These are phyloP conservation scores for Nannoperca obscura DNA, from an alignment of 2,797 vertebrate species.

Conservation along the genomic window DNA sequence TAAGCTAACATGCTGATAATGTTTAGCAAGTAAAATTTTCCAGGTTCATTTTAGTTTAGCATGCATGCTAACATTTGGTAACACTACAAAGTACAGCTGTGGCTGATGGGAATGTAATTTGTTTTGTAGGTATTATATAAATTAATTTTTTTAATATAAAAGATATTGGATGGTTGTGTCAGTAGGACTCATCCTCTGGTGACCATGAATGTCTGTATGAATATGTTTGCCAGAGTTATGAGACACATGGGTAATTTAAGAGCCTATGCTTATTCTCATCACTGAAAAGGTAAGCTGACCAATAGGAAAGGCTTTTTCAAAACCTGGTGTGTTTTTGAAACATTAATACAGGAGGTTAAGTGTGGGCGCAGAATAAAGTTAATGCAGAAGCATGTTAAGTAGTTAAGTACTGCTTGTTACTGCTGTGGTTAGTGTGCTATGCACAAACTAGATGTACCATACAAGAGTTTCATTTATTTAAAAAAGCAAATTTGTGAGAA, in stretches of 20 bases:
- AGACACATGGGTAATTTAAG: slow-evolving; percentile 19
- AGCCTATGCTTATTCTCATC: background rate
- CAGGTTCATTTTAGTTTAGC: background rate
- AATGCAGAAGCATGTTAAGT: slow-evolving; percentile 36
- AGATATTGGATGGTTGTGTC: no score
- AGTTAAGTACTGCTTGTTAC: background rate
- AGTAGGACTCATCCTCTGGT: background rate
- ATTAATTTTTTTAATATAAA: no score
- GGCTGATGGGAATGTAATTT: background rate
- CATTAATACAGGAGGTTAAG: background rate
- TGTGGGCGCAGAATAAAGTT: slow-evolving; percentile 57
- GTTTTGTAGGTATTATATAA: background rate
- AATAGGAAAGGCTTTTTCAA: background rate
- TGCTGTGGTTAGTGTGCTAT: slow-evolving; percentile 34
- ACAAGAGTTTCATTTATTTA: background rate
- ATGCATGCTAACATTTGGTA: background rate
- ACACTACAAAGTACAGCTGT: background rate
- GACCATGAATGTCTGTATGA: background rate
- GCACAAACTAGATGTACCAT: background rate
- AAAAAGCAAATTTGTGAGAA: background rate
- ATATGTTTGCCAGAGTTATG: background rate
- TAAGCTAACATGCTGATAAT: background rate
- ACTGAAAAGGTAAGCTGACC: background rate
- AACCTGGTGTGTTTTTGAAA: background rate
- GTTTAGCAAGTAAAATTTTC: background rate